phyloP scores from a whole-genome alignment of 2,797 vertebrate genomes.

The Bovichtus diacanthus region DNA sequence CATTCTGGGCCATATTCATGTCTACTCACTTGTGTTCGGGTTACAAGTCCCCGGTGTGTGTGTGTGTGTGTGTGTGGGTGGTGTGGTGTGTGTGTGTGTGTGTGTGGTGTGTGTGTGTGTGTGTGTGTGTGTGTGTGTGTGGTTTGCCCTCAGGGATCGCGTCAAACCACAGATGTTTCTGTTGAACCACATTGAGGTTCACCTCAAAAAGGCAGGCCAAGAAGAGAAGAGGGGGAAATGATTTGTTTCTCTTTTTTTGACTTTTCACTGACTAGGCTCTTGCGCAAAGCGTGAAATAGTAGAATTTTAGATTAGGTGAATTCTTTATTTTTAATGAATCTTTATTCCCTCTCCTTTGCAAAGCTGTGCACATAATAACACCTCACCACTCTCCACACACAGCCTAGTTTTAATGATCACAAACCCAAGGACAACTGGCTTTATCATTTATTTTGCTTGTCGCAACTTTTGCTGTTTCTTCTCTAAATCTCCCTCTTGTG shows the following conservation, averaged over 20 bases:
- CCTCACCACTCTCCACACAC: not conserved
- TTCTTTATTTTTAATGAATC: slow-evolving; percentile 4
- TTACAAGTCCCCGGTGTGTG: slow-evolving; percentile 18
- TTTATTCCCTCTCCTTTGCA: slow-evolving; percentile 20
- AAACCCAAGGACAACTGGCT: slow-evolving; percentile 1
- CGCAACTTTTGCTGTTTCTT: slow-evolving; percentile 37
- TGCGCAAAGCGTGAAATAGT: slow-evolving; percentile 26
- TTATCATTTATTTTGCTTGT: slow-evolving; percentile 40
- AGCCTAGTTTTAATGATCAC: slow-evolving; percentile 12
- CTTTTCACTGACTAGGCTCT: slow-evolving; percentile 16
- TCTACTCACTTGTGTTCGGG: slow-evolving; percentile 35
- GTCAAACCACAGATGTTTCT: slow-evolving; percentile 70
- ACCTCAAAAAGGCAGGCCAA: slow-evolving; percentile 58
- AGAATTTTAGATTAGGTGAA: not conserved
- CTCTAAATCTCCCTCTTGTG: slow-evolving; percentile 36
- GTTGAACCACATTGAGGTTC: slow-evolving; percentile 64
- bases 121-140: slow-evolving; percentile 21
- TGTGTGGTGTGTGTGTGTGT: slow-evolving; percentile 22
- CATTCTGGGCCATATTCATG: slow-evolving; percentile 13
- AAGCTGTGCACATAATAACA: slow-evolving; percentile 6
- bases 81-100: slow-evolving; percentile 33
- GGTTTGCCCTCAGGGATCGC: slow-evolving; percentile 61
- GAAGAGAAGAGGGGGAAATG: slow-evolving; percentile 26
- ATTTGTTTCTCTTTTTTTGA: slow-evolving; percentile 54
- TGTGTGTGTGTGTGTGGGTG: slow-evolving; percentile 13